phyloP scores from a whole-genome alignment of 2,797 vertebrate species.

The Streptopelia turtur region DNA sequence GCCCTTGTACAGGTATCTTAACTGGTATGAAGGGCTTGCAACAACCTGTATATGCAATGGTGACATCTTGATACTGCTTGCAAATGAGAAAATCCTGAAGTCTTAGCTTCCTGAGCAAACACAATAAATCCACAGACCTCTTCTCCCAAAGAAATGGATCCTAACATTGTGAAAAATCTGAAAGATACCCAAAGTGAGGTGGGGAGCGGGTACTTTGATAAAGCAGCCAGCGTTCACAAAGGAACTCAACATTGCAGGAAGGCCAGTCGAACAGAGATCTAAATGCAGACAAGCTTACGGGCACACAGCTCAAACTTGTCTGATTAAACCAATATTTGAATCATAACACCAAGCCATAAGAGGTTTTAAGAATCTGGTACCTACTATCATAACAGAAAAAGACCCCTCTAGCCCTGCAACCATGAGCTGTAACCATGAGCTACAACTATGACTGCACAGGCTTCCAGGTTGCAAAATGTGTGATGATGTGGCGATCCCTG shows the following conservation, averaged over 20 bases:
- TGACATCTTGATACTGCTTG: neutral
- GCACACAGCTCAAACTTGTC: neutral
- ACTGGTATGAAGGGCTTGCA: neutral
- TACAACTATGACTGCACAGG: rapidly evolving
- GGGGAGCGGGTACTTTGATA: neutral
- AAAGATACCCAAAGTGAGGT: neutral
- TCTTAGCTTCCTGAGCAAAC: neutral
- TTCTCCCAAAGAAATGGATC: neutral
- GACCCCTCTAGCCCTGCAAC: neutral
- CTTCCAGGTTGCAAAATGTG: rapidly evolving
- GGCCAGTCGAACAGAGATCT: neutral
- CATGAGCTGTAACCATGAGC: neutral
- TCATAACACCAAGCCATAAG: neutral
- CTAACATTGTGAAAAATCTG: neutral
- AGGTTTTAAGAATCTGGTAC: neutral
- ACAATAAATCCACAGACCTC: neutral
- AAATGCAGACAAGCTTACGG: neutral
- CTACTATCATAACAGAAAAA: neutral
- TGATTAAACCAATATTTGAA: neutral
- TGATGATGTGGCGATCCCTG: rapidly evolving
- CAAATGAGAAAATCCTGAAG: neutral
- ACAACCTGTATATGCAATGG: neutral
- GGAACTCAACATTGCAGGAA: neutral
- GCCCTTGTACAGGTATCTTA: neutral
- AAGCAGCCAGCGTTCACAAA: neutral